Percentiles rank a stretch among this genome's conserved stretches.
Evolutionary conservation across 2,113 vertebrate species (phyloP).

Genomic region (Sinocyclocheilus anshuiensis): DNA sequence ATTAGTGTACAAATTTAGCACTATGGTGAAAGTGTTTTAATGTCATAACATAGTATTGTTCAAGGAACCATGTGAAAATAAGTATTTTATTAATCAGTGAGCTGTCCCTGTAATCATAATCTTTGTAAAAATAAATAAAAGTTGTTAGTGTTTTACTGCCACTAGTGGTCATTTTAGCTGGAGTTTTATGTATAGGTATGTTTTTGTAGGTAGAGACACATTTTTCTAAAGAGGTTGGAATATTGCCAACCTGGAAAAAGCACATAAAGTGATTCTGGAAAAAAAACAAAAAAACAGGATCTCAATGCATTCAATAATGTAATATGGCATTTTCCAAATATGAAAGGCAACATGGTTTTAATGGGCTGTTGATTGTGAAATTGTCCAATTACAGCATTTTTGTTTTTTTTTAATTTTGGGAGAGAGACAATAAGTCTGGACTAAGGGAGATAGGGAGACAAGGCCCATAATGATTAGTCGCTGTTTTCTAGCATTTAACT

Average conservation of each 20-base stretch:
- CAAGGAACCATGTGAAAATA: background rate
- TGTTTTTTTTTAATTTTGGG: background rate
- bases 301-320: background rate
- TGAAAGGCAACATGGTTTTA: background rate
- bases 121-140: background rate
- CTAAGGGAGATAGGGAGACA: constrained; percentile 28
- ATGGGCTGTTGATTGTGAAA: background rate
- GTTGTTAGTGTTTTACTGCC: background rate
- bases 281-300: background rate
- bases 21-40: background rate
- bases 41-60: background rate
- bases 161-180: background rate
- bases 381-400: background rate
- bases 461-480: background rate
- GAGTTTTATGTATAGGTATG: background rate
- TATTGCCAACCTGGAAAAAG: background rate
- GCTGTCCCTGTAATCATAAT: background rate
- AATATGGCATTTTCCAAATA: constrained; percentile 4
- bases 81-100: background rate
- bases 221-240: background rate
- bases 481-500: constrained; percentile 4
- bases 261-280: background rate
- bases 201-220: background rate
- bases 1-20: background rate
- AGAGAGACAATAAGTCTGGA: constrained; percentile 16